Evolutionary conservation across 1,140 invertebrate genomes (phyloP), one percentile per base, ranked within the genome.

Genomic region (Zaprionus camerounensis): DNA sequence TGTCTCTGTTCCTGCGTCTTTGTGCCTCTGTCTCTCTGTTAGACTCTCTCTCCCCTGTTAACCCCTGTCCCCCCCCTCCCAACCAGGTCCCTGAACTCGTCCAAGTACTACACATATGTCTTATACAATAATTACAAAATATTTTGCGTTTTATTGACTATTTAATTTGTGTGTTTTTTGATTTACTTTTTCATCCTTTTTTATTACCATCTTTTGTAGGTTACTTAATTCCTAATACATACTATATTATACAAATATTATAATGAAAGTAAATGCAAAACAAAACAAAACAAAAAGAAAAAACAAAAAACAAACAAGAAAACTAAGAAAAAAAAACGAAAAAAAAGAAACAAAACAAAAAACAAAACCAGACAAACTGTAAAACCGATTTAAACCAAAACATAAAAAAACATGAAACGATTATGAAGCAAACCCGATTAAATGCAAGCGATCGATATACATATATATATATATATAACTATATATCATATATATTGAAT

Each of bases 121-220:
- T 51, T 53, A 34, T 34, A 62, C 31, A 36, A 65, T 49, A 36
- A 57, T 56, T 65, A 20, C 34, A 53, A 69, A 69, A 69, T 46
- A 38, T 74, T 62, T 74, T 74, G 73, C 70, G 77, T 81, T 81
- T 70, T 76, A 71, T 71, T 76, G 67, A 71, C 57, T 71, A 66
- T 69, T 68, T 72, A 63, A 75, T 82, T 76, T 85, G 81, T 91
- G 73, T 85, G 74, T 85, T 66, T 71, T 77, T 80, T 80, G 69
- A 80, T 85, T 85, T 85, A 76, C 70, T 85, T 82, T 88, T 92
- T 82, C 91, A 85, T 91, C 85, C 24, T 26, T 91, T 85, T 92
- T 92, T 92, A 85, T 91, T 91, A 85, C 80, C 81, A 92, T 92
- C 92, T 91, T 92, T 92, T 92, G 92, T 92, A 92, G 92, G 92